Conservation (phyloP, 2,888 invertebrate species). For the Noctua janthina region DNA sequence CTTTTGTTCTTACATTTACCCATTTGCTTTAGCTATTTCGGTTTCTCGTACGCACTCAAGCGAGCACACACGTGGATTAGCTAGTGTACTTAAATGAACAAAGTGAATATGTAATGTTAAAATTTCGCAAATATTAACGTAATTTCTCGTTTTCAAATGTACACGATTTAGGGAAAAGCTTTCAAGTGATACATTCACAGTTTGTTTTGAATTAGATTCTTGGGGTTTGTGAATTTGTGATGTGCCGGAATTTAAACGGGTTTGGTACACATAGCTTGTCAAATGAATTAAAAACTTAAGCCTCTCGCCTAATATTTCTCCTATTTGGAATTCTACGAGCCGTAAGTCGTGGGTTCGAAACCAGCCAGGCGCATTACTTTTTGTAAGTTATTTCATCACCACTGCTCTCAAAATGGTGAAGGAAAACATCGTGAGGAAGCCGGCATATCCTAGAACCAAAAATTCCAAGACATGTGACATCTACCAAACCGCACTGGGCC, state of each 20-base stretch:
- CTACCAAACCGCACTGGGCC: no score
- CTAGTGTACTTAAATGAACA: slow-evolving; percentile 65
- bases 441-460: no score
- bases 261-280: slow-evolving; percentile 7
- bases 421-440: no score
- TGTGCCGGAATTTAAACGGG: slow-evolving; percentile 40
- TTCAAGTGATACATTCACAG: slow-evolving; percentile 43
- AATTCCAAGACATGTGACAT: no score
- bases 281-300: slow-evolving; percentile 23
- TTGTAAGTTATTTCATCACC: no score
- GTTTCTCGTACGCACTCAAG: slow-evolving; percentile 77
- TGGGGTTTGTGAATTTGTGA: slow-evolving; percentile 48
- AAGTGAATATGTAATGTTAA: slow-evolving; percentile 69
- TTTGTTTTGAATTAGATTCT: slow-evolving; percentile 52
- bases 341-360: no score
- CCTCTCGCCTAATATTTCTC: neutral
- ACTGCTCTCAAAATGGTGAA: no score
- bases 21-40: slow-evolving; percentile 78
- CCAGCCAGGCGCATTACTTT: no score
- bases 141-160: slow-evolving; percentile 60
- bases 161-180: slow-evolving; percentile 53
- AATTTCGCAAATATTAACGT: slow-evolving; percentile 67
- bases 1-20: slow-evolving; percentile 81
- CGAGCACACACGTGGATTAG: slow-evolving; percentile 76
- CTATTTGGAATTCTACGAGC: no score